A percentile compares a stretch with the other conserved stretches of the same genome.
phyloP scores from a whole-genome alignment of 2,797 vertebrate species.

The Microctenopoma stevenorrisi region DNA sequence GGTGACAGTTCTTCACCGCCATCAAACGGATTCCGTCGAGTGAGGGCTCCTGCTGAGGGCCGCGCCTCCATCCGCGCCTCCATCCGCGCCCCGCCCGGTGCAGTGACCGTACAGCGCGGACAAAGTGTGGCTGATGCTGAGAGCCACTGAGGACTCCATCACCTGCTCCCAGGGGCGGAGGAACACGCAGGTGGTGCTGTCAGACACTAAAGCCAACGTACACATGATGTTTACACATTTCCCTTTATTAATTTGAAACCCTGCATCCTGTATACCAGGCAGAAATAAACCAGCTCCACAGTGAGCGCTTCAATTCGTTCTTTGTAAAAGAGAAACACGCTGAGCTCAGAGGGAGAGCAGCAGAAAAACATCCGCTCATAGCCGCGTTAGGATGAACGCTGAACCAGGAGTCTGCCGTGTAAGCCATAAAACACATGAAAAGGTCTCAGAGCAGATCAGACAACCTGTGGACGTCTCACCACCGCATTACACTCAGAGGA shows the following conservation, averaged over 20 bases:
- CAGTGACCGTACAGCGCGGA: no score
- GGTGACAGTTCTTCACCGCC: background rate
- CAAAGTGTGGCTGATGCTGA: conserved; percentile 7
- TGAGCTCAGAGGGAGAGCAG: background rate
- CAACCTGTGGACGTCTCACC: no score
- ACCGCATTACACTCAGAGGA: background rate
- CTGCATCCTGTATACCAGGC: no score
- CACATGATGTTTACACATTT: no score
- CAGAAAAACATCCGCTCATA: background rate
- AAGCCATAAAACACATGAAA: conserved; percentile 13
- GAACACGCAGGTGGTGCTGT: background rate
- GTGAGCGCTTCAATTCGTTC: no score
- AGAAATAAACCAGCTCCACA: no score
- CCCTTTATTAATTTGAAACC: no score
- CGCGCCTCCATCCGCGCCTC: no score
- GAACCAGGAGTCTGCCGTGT: background rate
- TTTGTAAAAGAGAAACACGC: no score
- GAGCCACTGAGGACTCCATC: conserved; percentile 6
- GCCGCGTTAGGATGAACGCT: no score
- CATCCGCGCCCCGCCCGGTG: background rate
- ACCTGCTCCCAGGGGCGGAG: background rate
- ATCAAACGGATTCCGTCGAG: background rate
- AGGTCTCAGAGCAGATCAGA: background rate
- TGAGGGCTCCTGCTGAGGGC: background rate
- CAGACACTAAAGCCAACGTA: no score